Percentiles rank a stretch among this genome's conserved stretches.
Evolutionary conservation across 2,113 vertebrate species (phyloP).

Genomic region (Megaceryle torquata): DNA sequence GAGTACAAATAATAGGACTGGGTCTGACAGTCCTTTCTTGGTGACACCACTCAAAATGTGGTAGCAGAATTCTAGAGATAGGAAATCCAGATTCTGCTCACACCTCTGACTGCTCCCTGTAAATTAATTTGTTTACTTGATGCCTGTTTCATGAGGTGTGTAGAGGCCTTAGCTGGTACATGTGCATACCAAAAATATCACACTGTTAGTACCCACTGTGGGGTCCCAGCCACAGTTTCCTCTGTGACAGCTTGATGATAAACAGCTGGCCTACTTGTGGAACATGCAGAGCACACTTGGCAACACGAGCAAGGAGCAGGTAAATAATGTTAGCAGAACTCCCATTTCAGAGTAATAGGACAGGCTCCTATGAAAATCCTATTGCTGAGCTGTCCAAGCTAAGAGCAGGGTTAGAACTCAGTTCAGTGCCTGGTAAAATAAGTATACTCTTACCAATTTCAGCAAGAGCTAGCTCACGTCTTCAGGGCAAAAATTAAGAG

Average conservation of each 20-base stretch:
- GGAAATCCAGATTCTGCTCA: conserved; percentile 16
- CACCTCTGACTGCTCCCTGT: background rate
- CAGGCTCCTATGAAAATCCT: background rate
- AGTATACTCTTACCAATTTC: background rate
- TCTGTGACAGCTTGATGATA: conserved; percentile 30
- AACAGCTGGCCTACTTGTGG: conserved; percentile 23
- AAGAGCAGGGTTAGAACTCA: background rate
- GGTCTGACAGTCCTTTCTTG: background rate
- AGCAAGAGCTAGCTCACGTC: background rate
- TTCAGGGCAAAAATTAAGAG: background rate
- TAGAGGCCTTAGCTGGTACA: background rate
- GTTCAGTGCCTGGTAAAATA: background rate
- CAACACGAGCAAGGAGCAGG: background rate
- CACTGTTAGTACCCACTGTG: conserved; percentile 2
- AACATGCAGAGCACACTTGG: background rate
- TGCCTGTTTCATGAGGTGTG: conserved; percentile 24
- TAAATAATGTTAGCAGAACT: background rate
- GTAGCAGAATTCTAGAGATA: background rate
- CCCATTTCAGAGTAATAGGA: background rate
- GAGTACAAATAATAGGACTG: accelerated
- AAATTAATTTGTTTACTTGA: conserved; percentile 46
- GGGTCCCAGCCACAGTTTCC: background rate
- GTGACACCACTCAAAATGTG: background rate
- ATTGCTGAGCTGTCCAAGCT: background rate
- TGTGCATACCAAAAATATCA: background rate